These are phyloP conservation scores for Pachypeltis micranthus DNA, from an alignment of 1,140 invertebrate species.

Conservation along the genomic window DNA sequence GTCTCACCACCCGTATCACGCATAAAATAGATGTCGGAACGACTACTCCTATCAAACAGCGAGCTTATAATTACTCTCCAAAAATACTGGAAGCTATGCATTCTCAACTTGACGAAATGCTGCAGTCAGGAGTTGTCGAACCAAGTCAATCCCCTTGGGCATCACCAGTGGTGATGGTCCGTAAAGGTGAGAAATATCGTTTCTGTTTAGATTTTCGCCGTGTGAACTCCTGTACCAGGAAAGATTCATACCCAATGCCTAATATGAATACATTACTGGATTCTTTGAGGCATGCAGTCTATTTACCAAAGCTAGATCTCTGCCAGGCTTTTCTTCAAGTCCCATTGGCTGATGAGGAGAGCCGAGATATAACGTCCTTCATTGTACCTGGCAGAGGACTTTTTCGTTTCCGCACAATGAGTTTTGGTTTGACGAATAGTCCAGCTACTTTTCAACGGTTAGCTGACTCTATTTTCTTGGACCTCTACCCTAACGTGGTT, in stretches of 20 bases:
- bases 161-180: constrained; percentile 27
- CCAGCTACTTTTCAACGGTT: constrained; percentile 34
- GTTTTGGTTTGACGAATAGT: constrained; percentile 35
- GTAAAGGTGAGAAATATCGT: constrained; percentile 26
- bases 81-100: constrained; percentile 22
- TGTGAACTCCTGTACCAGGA: constrained; percentile 17
- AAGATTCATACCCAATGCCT: constrained; percentile 23
- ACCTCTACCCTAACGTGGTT: constrained; percentile 28
- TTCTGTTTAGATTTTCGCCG: constrained; percentile 25
- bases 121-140: constrained; percentile 26
- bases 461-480: constrained; percentile 31
- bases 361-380: constrained; percentile 31
- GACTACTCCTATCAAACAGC: constrained; percentile 28
- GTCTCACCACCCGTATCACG: neutral
- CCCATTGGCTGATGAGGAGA: too few species aligned
- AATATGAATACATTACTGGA: constrained; percentile 9
- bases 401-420: constrained; percentile 35
- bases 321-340: too few species aligned
- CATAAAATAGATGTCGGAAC: constrained; percentile 31
- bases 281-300: constrained; percentile 28
- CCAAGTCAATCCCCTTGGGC: constrained; percentile 28
- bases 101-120: constrained; percentile 29
- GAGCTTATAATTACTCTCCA: constrained; percentile 27
- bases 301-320: too few species aligned
- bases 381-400: constrained; percentile 33